Evolutionary conservation across 2,113 vertebrate species (phyloP), one percentile per base, ranked within the genome.

Genomic region (Hippocampus zosterae): DNA sequence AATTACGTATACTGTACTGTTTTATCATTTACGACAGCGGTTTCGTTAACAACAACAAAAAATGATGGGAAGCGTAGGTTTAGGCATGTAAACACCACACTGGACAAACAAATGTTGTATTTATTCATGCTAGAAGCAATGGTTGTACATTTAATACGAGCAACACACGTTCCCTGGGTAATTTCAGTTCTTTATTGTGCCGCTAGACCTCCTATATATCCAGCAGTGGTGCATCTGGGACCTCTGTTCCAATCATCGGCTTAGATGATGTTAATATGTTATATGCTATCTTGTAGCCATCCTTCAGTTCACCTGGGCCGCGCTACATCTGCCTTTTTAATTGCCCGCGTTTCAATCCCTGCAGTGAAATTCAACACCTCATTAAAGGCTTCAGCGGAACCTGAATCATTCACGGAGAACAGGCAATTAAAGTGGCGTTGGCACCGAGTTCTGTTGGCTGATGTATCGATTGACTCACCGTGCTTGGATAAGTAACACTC

Each of bases 331-430:
- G 75, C 69, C 77, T 86, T 79, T 60, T 80, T 89, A 88, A 89
- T 88, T 83, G 82, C 74, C 76, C 70, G 61, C 72, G 62, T 75
- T 80, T 80, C 79, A 79, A 69, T 87, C 70, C 83, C 80, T 52
- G 69, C 81, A 79, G 85, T 83, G 73, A 75, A 80, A 85, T 85
- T 82, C 78, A 81, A 79, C 87, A 78, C 74, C 83, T 91, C 84
- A 83, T 90, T 88, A 86, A 85, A 85, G 77, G 72, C 75, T 76
- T 72, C 42, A 27, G 69, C 72, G 69, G 77, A 79, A 79, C 57
- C 69, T 76, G 65, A 77, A 74, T 86, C 75, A 78, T 86, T 87
- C 75, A 77, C 66, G 9, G 69, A 80, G 81, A 84, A 80, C 72
- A 83, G 80, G 84, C 83, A 85, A 88, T 90, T 88, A 88, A 84